Evolutionary conservation across 2,113 vertebrate species (phyloP), one percentile per base, ranked within the genome.

Genomic region (Cochlearius cochlearius): DNA sequence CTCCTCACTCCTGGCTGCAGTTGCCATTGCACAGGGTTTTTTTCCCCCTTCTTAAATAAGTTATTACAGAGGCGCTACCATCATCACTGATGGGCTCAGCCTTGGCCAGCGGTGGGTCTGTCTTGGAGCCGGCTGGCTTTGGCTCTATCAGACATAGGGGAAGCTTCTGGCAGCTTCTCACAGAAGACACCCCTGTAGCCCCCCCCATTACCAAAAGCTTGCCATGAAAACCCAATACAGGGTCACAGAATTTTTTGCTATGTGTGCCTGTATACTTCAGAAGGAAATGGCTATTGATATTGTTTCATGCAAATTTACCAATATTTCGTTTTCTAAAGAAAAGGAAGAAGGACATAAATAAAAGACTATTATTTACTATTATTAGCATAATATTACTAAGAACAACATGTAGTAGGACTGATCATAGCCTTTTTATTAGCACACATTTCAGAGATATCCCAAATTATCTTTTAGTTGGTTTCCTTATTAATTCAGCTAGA

Each of bases 401-500:
- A 94, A 78, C 15, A 72, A 82, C 92, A 66, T 94, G 88, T 58
- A 88, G 60, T 67, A 1, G 0, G 63, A 90, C 77, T 88, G 93
- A 92, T 96, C 83, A 83, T 59, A 95, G 75, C n/a, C 52, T 95
- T 96, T 95, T 92, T 95, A 96, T 96, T 96, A 96, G 32, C 56
- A 88, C 8, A 12, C 38, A 12, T 96, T 92, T 92, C 88, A 91
- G 47, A 95, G 95, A 97, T 95, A 94, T 85, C 71, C 76, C 45
- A 90, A 94, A 94, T 97, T 96, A 96, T 97, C 95, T 96, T 96
- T 94, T 85, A 94, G 84, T 85, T 95, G 43, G 52, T 90, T 96
- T 96, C 76, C 95, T 97, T 97, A 96, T 97, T 97, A 97, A 96
- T 97, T 91, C 90, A 96, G 91, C 78, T 91, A 59, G 82, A 95